Evolutionary conservation across 2,888 invertebrate genomes (phyloP), one percentile per base, ranked within the genome.

Genomic region (Apocheima hispidaria): DNA sequence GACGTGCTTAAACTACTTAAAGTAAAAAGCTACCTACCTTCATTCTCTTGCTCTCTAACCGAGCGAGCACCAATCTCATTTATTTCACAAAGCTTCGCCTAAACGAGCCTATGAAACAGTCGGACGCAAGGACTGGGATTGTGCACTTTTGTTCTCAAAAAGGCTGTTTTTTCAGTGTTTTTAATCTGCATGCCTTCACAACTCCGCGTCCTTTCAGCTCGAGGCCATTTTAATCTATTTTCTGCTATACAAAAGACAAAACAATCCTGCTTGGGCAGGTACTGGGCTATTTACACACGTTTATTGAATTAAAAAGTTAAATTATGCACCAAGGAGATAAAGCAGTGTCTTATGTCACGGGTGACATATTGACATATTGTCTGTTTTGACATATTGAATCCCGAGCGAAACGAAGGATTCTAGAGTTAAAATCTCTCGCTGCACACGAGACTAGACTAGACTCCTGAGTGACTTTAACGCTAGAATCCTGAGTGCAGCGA

Each of bases 201-300:
- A 78, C 79, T 80, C 36, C 72, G 63, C 73, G 77, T 79, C 78
- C 81, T 82, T 82, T 79, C 77, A 80, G 88, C 90, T 77, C 66
- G 74, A 65, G 87, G 90, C 86, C 78, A 83, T 90, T 91, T 91
- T 90, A 91, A 91, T 90, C 87, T 89, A 81, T 87, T 87, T 83
- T 54, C 49, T 10, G 33, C 40, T 49, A 28, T 28, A 38, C 12
- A 43, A 36, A 46, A 62, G 44, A 51, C 60, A 14, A 26, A 56
- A 43, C 50, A 46, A 16, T 7, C n/a, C n/a, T n/a, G 9, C 12
- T 18, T 18, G 51, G 48, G 36, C 49, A 50, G 43, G 50, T 60
- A 48, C 16, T 12, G 4, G 12, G 14, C 36, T 23, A 40, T 56
- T 55, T 38, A 20, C 21, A 14, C n/a, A 6, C 14, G 44, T 12